phyloP scores from a whole-genome alignment of 1,140 invertebrate species.

The Patella vulgata region DNA sequence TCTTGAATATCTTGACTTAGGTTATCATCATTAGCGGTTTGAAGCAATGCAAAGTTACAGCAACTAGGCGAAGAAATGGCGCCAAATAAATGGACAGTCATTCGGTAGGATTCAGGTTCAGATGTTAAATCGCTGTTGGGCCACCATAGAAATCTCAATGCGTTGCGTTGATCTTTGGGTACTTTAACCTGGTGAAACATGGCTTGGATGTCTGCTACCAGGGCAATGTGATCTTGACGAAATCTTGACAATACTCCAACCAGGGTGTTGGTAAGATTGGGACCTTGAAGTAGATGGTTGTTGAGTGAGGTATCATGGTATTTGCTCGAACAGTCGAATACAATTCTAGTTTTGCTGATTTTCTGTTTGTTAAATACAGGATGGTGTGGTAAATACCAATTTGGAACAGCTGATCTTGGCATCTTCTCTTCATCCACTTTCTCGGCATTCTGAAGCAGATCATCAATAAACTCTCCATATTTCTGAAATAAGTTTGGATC shows the following conservation, averaged over 20 bases:
- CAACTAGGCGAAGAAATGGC: too few species aligned
- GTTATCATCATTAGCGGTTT: too few species aligned
- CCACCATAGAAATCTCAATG: slow-evolving; percentile 22
- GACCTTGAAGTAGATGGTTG: slow-evolving; percentile 1
- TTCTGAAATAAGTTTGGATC: too few species aligned
- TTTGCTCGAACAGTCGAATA: slow-evolving; percentile 21
- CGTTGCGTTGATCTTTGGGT: slow-evolving; percentile 10
- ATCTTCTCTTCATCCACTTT: too few species aligned
- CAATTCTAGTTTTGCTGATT: slow-evolving; percentile 30
- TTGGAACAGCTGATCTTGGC: too few species aligned
- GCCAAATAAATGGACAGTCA: too few species aligned
- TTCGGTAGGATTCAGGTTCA: slow-evolving; percentile 12
- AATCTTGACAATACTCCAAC: slow-evolving; percentile 18
- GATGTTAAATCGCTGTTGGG: background rate
- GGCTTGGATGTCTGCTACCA: slow-evolving; percentile 29
- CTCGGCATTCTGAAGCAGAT: too few species aligned
- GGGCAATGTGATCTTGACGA: slow-evolving; percentile 14
- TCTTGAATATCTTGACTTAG: slow-evolving; percentile 9
- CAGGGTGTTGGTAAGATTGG: slow-evolving; percentile 9
- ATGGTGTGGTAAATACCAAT: slow-evolving; percentile 18
- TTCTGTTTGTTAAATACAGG: slow-evolving; percentile 10
- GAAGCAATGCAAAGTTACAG: too few species aligned
- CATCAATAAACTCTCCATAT: too few species aligned
- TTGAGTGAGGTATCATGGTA: slow-evolving; percentile 21
- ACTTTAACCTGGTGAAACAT: too few species aligned